phyloP scores from a whole-genome alignment of 2,888 invertebrate species.

The Drosophila algonquin region DNA sequence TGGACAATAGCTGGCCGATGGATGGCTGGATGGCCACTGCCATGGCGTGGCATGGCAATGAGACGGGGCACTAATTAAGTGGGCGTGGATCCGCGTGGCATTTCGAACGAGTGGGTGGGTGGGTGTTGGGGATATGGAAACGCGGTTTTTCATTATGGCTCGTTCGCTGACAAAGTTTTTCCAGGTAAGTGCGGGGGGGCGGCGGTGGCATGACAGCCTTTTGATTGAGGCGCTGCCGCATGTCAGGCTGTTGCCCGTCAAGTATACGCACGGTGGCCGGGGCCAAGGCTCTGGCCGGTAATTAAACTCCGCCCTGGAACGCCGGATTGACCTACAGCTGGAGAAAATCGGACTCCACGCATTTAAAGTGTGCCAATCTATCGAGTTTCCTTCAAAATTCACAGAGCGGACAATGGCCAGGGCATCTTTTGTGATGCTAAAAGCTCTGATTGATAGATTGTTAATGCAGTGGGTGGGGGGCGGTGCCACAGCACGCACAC shows the following conservation, averaged over 20 bases:
- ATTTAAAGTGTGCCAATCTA: conserved; percentile 56
- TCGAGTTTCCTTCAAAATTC: conserved; percentile 48
- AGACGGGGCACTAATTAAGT: conserved; percentile 74
- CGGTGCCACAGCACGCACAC: conserved; percentile 32
- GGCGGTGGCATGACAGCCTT: conserved; percentile 55
- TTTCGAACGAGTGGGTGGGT: conserved; percentile 31
- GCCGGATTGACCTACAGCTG: background rate
- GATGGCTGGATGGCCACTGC: background rate
- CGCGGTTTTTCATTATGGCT: conserved; percentile 63
- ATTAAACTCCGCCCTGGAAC: conserved; percentile 55
- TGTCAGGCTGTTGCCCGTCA: conserved; percentile 59
- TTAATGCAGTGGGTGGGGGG: conserved; percentile 3
- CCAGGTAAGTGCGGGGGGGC: background rate
- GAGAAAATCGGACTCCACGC: conserved; percentile 3
- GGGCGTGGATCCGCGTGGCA: conserved; percentile 52
- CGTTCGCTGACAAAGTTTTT: conserved; percentile 52
- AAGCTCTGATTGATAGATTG: conserved; percentile 29
- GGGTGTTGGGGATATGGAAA: conserved; percentile 44
- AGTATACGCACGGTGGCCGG: conserved; percentile 64
- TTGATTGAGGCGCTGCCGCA: conserved; percentile 72
- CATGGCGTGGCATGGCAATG: conserved; percentile 51
- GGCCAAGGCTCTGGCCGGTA: conserved; percentile 41
- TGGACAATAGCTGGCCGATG: too few relatives aligned
- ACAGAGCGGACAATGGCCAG: conserved; percentile 38
- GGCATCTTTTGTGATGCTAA: conserved; percentile 67